Base-by-base conservation (phyloP, 2,797 vertebrate genomes). In the Takifugu ocellatus region DNA sequence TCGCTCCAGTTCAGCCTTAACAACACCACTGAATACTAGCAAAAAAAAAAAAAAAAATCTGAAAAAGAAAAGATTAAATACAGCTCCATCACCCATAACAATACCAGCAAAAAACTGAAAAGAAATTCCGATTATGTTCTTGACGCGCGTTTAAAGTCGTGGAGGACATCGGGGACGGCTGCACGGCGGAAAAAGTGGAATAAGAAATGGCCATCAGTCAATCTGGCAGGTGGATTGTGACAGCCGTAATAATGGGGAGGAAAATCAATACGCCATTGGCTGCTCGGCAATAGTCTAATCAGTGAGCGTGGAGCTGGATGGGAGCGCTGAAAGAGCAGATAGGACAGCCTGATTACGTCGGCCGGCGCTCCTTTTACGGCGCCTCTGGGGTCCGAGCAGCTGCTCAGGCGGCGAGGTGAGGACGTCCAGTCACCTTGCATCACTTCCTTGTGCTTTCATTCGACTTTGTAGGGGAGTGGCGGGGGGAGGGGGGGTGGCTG, bases 231-330 rank as follows among this genome's bases (percentile, higher is more conserved):
- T 65, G 83, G 74, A 85, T 74, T 87, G 85, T 90, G 90, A 90
- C 88, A 88, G 84, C 78, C 64, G 75, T 85, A 88, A 90, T 89
- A 81, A 90, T 83, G 81, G 84, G 73, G 58, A 63, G 70, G 61
- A 81, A 88, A 90, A 92, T 92, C 90, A 71, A 92, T 91, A 91
- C 83, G 78, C 72, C 89, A 91, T 89, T 88, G 90, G 88, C 85
- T 83, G 77, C 74, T 78, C 87, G 70, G 77, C 84, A 77, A 87
- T 78, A 72, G 84, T 82, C 84, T 87, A 90, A 91, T 91, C 87
- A 89, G 81, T 59, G 49, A 70, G 74, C 73, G 53, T 68, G 46
- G 77, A 75, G 84, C 82, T 83, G 84, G 75, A 79, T 84, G 83
- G 86, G 86, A 78, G 79, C 72, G 66, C 73, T 66, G 75, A 59